Evolutionary conservation across 2,797 vertebrate species (phyloP).

Genomic region (Cossypha polioptera): DNA sequence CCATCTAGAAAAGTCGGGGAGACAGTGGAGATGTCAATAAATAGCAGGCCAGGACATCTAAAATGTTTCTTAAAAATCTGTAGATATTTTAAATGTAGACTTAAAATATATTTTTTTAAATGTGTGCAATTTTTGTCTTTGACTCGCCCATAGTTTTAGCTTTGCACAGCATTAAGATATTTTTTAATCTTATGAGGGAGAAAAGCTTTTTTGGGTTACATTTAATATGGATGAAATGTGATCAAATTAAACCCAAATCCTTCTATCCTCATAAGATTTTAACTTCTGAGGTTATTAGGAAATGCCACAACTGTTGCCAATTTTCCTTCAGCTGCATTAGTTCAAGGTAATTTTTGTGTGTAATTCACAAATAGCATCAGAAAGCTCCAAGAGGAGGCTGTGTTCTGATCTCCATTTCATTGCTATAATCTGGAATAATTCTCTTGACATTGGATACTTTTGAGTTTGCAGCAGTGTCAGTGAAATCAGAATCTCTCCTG

Average conservation of each 20-base stretch:
- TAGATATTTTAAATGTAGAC: background rate
- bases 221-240: background rate
- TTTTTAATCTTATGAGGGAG: background rate
- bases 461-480: background rate
- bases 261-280: background rate
- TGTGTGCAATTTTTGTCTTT: background rate
- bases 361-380: slow-evolving; percentile 10
- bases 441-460: background rate
- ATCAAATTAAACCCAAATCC: background rate
- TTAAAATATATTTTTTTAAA: background rate
- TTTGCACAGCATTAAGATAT: background rate
- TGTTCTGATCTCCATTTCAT: slow-evolving; percentile 10
- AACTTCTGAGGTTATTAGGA: background rate
- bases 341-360: slow-evolving; percentile 15
- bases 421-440: slow-evolving; percentile 16
- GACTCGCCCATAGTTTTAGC: background rate
- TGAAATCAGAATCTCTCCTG: background rate
- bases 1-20: background rate
- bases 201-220: background rate
- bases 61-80: background rate
- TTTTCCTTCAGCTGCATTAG: background rate
- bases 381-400: background rate
- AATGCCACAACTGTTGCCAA: background rate
- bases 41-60: background rate
- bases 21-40: background rate